phyloP scores from a whole-genome alignment of 2,113 vertebrate genomes.

The Callocephalon fimbriatum region DNA sequence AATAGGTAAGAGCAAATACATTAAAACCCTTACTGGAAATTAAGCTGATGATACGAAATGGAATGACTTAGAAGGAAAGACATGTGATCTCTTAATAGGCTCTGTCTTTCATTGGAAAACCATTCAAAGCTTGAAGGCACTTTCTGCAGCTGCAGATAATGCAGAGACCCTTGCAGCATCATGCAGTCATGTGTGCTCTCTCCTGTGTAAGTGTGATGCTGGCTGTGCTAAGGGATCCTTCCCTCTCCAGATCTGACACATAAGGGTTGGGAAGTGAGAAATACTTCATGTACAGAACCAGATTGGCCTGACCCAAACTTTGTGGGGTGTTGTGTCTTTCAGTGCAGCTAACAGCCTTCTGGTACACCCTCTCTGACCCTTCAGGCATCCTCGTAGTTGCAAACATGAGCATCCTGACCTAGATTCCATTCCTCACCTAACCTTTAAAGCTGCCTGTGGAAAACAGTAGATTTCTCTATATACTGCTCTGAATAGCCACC shows the following conservation, averaged over 20 bases:
- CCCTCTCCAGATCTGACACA: background rate
- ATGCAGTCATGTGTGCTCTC: accelerated
- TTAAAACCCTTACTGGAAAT: background rate
- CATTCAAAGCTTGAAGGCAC: background rate
- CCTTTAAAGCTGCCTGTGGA: background rate
- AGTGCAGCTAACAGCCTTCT: background rate
- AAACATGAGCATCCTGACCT: background rate
- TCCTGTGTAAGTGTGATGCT: accelerated
- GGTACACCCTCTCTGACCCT: background rate
- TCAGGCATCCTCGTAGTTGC: background rate
- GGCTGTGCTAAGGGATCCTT: background rate
- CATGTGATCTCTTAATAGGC: background rate
- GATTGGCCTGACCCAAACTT: background rate
- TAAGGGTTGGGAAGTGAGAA: background rate
- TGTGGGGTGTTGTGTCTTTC: accelerated
- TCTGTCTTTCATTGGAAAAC: background rate
- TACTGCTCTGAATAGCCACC: background rate
- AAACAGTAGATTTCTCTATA: background rate
- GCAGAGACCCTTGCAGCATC: background rate
- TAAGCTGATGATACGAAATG: background rate
- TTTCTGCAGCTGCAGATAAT: background rate
- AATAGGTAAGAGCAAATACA: background rate
- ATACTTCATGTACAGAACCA: background rate
- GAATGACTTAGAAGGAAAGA: background rate
- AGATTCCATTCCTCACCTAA: background rate